Conservation (phyloP, 2,888 invertebrate species). For the Eupeodes luniger region DNA sequence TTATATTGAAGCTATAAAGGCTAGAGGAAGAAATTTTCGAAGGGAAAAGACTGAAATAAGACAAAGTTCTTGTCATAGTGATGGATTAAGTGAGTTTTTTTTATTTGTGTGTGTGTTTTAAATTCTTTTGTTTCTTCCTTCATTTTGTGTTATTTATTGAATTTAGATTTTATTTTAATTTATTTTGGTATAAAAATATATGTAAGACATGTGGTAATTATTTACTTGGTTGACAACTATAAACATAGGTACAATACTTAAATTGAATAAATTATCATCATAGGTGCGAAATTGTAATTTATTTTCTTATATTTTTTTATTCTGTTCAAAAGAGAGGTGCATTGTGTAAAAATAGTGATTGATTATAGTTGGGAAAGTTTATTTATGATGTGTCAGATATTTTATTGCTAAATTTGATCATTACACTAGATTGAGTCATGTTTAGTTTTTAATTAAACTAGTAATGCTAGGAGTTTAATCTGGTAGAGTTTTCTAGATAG, state of each 20-base stretch:
- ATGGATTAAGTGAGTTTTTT: slow-evolving; percentile 64
- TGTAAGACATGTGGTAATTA: background rate
- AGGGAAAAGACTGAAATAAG: slow-evolving; percentile 71
- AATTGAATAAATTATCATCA: background rate
- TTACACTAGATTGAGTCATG: slow-evolving; percentile 11
- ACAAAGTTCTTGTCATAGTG: slow-evolving; percentile 62
- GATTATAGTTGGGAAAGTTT: slow-evolving; percentile 15
- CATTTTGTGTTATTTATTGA: background rate
- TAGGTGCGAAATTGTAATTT: background rate
- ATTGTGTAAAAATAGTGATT: slow-evolving; percentile 11
- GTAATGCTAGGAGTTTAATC: too few relatives aligned
- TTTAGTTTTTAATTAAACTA: too few relatives aligned
- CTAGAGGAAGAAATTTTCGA: slow-evolving; percentile 67
- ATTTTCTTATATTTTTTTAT: background rate
- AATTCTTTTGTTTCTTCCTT: too few relatives aligned
- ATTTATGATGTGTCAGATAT: slow-evolving; percentile 10
- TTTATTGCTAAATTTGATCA: slow-evolving; percentile 21
- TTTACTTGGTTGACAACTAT: background rate
- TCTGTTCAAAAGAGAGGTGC: background rate
- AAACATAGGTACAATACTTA: too few relatives aligned
- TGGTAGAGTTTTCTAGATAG: too few relatives aligned
- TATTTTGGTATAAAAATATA: background rate
- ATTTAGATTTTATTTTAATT: background rate
- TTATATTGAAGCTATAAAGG: slow-evolving; percentile 69
- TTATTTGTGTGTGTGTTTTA: background rate